Base-by-base conservation (phyloP, 2,888 invertebrate genomes). In the Sylvicola cinctus region DNA sequence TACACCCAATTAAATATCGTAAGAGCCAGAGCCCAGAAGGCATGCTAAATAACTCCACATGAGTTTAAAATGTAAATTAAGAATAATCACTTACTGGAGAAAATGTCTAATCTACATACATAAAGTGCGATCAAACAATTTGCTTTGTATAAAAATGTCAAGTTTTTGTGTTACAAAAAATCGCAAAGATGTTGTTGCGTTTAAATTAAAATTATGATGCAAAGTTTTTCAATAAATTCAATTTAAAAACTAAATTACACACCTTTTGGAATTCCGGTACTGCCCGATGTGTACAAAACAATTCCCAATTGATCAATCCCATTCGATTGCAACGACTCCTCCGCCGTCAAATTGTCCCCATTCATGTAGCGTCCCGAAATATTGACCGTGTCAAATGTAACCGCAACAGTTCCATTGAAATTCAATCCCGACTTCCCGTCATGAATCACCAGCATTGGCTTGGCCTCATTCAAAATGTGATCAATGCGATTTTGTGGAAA, bases 191-290 rank as follows among this genome's bases (percentile, higher is more conserved):
- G n/a, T n/a, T n/a, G n/a, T n/a, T n/a, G n/a, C n/a, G n/a, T n/a
- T n/a, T n/a, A n/a, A n/a, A n/a, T n/a, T n/a, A n/a, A n/a, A n/a
- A n/a, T n/a, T n/a, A n/a, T n/a, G n/a, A n/a, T n/a, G n/a, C n/a
- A n/a, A n/a, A n/a, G n/a, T n/a, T n/a, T 25, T 8, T 8, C 11
- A 25, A 25, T 8, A 8, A 25, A 25, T 25, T 8, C 7, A 25
- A 25, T 25, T 25, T 7, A 7, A 25, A 25, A 7, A 25, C 11
- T 25, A 25, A 25, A 25, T 25, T 25, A 25, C 7, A 25, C 47
- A 66, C 83, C 88, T 69, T 88, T 88, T 4, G 87, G 87, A 13
- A 79, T 61, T 1, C 87, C 88, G 0, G 87, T 87, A 49, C 87
- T 87, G 11, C 88, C 90, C 16, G 88, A 88, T 28, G 85, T 85